Evolutionary conservation across 2,113 vertebrate species (phyloP).

Genomic region (Eleginops maclovinus): DNA sequence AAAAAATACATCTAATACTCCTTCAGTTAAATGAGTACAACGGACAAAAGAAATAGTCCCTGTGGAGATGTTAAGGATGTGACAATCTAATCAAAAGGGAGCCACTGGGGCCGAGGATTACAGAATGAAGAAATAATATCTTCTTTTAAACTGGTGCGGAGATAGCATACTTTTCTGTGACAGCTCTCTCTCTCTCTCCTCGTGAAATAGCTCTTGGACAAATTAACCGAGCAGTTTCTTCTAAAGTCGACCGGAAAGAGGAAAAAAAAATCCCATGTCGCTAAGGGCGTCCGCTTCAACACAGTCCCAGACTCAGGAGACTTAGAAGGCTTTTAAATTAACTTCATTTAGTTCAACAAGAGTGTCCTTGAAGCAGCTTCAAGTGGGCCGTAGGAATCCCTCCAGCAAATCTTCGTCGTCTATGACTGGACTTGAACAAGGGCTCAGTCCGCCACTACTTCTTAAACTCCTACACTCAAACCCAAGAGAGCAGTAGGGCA

Average conservation of each 20-base stretch:
- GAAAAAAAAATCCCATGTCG: conserved; percentile 51
- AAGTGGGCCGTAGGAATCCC: conserved; percentile 78
- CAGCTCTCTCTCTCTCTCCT: conserved; percentile 73
- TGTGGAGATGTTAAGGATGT: conserved; percentile 67
- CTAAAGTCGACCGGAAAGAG: conserved; percentile 63
- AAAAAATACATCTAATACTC: conserved; percentile 59
- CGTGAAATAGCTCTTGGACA: conserved; percentile 82
- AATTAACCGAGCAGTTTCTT: conserved; percentile 81
- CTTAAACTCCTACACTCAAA: conserved; percentile 37
- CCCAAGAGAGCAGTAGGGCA: conserved; percentile 36
- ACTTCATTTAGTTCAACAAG: conserved; percentile 84
- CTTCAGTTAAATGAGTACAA: conserved; percentile 66
- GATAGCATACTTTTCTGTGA: conserved; percentile 73
- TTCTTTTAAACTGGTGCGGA: conserved; percentile 71
- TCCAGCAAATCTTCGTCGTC: conserved; percentile 69
- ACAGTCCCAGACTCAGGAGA: conserved; percentile 77
- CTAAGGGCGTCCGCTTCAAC: conserved; percentile 75
- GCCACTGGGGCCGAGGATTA: conserved; percentile 68
- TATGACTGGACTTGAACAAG: conserved; percentile 64
- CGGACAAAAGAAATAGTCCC: conserved; percentile 62
- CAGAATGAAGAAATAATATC: conserved; percentile 73
- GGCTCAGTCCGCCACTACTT: conserved; percentile 56
- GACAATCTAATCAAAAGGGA: conserved; percentile 77
- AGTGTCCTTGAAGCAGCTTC: conserved; percentile 83
- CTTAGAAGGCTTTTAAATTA: conserved; percentile 82